phyloP scores from a whole-genome alignment of 2,888 invertebrate genomes.

The Parnassius orleans region DNA sequence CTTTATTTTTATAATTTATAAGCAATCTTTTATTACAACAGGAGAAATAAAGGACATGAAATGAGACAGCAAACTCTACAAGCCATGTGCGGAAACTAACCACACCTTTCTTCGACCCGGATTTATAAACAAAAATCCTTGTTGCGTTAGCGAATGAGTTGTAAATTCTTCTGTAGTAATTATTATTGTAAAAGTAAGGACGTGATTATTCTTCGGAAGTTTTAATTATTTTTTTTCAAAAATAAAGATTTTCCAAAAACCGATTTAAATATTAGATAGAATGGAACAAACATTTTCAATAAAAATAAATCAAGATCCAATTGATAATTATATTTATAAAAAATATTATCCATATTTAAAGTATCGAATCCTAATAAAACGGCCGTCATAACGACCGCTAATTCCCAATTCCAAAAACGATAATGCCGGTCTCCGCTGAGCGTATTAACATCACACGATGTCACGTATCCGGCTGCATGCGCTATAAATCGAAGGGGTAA shows the following conservation, averaged over 20 bases:
- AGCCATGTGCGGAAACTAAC: neutral
- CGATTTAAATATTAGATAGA: neutral
- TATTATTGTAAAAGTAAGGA: neutral
- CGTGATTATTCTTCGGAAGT: too few species aligned
- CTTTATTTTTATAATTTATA: too few species aligned
- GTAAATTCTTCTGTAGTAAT: neutral
- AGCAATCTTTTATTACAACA: too few species aligned
- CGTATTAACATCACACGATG: constrained; percentile 71
- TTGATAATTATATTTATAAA: too few species aligned
- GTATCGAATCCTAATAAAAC: constrained; percentile 37
- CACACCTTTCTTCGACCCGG: constrained; percentile 10
- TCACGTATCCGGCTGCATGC: constrained; percentile 70
- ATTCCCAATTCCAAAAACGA: constrained; percentile 35
- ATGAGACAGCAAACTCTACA: neutral
- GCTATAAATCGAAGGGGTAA: constrained; percentile 66
- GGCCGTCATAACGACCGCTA: constrained; percentile 46
- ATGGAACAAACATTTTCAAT: constrained; percentile 25
- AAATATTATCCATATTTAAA: constrained; percentile 31
- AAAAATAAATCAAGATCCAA: constrained; percentile 29
- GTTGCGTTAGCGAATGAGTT: constrained; percentile 1
- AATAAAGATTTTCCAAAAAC: neutral
- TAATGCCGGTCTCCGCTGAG: constrained; percentile 54
- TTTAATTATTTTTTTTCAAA: too few species aligned
- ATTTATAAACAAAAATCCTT: constrained; percentile 3
- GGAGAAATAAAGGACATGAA: neutral